Evolutionary conservation across 2,797 vertebrate species (phyloP), one percentile per base, ranked within the genome.

Genomic region (Myotis planiceps): DNA sequence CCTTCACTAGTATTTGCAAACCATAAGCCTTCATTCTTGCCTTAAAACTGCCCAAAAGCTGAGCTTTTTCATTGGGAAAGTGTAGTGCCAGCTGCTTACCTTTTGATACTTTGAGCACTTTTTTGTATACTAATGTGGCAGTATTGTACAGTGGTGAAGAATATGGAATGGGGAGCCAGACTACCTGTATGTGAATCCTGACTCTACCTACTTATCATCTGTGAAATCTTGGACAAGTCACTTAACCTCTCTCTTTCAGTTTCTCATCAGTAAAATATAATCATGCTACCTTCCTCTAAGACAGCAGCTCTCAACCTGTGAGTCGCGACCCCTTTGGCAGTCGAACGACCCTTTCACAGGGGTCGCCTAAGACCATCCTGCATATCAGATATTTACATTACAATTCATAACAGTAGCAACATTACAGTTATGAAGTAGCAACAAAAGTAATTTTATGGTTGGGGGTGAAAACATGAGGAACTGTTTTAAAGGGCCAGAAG

Each of bases 241-340:
- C 13, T 68, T 88, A 65, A 34, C 37, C 45, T 23, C 23, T 74
- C 42, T 69, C 32, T 80, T 66, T 53, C 19, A 49, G 19, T 66
- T 72, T 93, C 74, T 93, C 55, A 58, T 80, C 49, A 84, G 45
- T 74, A 72, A 84, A 89, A 58, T 72, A 55, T 34, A 63, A 42
- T 34, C 51, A 32, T 15, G 34, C 9, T 47, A 3, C 37, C 27
- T 85, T 80, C 27, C 21, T 72, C 86, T 55, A n/a, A 75, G 75
- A 29, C 42, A 42, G 39, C 39, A 0, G 42, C 10, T 42, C 42
- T 42, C 42, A 10, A 42, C 42, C 42, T 42, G 42, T 42, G 42
- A 2, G 42, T 42, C 42, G 42, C 2, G 42, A 42, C 42, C 42
- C 42, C 42, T 42, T 42, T 42, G 42, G 42, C 9, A 0, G 9